These are phyloP conservation scores for Philhelius pedissequus DNA, from an alignment of 2,888 invertebrate genomes.

Conservation along the genomic window DNA sequence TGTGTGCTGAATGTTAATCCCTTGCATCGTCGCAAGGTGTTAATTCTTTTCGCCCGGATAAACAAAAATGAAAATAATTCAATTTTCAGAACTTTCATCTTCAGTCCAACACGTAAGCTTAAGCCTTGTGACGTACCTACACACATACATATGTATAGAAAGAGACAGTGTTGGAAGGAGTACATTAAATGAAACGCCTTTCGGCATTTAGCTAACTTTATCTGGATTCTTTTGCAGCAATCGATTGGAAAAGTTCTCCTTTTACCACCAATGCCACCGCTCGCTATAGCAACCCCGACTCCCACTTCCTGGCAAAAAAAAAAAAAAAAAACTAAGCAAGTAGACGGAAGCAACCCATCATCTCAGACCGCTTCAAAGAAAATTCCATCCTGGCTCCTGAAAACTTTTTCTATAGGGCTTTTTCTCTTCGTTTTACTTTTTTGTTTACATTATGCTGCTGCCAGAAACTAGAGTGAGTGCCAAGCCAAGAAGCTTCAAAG, in stretches of 20 bases:
- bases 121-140: neutral
- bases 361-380: constrained; percentile 60
- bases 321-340: neutral
- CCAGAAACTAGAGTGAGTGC: too few species aligned
- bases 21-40: constrained; percentile 55
- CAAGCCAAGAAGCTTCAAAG: constrained; percentile 21
- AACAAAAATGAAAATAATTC: constrained; percentile 69
- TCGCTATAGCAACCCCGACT: neutral
- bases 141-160: neutral
- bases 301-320: neutral
- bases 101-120: constrained; percentile 25
- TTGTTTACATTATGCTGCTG: neutral
- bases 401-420: constrained; percentile 44
- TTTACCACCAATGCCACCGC: neutral
- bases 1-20: constrained; percentile 59
- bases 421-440: neutral
- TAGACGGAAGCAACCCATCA: constrained; percentile 6
- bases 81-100: constrained; percentile 56
- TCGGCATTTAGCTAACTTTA: constrained; percentile 63
- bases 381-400: constrained; percentile 54
- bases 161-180: neutral
- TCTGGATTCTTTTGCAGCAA: constrained; percentile 66
- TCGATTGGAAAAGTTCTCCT: constrained; percentile 62
- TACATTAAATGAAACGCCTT: constrained; percentile 58
- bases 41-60: constrained; percentile 67